Evolutionary conservation across 2,797 vertebrate genomes (phyloP).

Genomic region (Hippoglossus hippoglossus): DNA sequence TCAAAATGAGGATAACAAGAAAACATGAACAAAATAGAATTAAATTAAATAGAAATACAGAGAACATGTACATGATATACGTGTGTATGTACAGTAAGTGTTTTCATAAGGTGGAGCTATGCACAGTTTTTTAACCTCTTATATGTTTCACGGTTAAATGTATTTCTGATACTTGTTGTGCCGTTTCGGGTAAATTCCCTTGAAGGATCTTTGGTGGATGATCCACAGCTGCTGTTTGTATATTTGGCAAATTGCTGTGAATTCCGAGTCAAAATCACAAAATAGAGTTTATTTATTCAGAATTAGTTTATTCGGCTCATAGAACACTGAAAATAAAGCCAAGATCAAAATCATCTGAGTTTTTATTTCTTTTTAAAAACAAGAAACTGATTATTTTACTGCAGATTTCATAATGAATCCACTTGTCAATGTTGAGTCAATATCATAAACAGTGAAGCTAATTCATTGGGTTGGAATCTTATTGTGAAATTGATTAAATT

Average conservation of each 20-base stretch:
- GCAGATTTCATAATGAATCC: not conserved
- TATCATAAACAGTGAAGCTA: not conserved
- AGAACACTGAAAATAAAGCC: not conserved
- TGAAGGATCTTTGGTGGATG: not conserved
- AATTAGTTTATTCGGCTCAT: constrained; percentile 38
- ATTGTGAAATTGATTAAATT: not conserved
- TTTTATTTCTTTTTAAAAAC: not conserved
- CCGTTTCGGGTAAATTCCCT: constrained; percentile 23
- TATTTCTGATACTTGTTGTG: no score
- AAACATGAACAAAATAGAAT: no score
- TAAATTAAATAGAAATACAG: no score
- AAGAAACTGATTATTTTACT: not conserved
- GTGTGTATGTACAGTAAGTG: no score
- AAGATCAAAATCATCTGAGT: constrained; percentile 5
- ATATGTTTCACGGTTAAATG: no score
- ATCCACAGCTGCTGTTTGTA: constrained; percentile 52
- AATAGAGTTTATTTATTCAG: constrained; percentile 36
- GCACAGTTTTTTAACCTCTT: no score
- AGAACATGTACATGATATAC: no score
- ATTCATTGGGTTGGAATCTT: not conserved
- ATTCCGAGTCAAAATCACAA: constrained; percentile 23
- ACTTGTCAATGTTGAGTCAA: not conserved
- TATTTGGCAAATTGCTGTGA: constrained; percentile 38
- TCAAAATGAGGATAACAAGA: no score
- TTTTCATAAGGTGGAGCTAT: no score